Conservation (phyloP, 2,888 invertebrate genomes). For the Ophion ellenae region DNA sequence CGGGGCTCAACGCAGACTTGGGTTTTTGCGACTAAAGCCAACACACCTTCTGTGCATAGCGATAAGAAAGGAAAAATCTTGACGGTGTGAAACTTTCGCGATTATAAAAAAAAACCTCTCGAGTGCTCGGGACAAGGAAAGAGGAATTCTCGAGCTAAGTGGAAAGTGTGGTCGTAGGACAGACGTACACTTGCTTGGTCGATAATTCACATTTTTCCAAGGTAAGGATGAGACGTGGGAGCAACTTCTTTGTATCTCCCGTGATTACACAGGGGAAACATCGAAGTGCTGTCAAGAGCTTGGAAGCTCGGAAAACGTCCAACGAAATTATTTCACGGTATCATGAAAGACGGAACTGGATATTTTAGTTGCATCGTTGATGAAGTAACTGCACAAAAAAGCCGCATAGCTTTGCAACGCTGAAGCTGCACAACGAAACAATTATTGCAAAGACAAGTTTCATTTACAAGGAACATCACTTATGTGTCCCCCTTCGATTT, state of each 20-base stretch:
- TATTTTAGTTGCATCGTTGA: neutral
- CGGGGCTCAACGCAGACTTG: neutral
- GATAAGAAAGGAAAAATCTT: conserved; percentile 22
- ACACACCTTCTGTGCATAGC: neutral
- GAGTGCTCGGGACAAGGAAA: neutral
- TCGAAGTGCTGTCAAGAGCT: neutral
- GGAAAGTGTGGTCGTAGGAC: conserved; percentile 33
- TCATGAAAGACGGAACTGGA: neutral
- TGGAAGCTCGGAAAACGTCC: neutral
- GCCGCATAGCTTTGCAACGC: neutral
- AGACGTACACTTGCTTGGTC: neutral
- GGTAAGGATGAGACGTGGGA: neutral
- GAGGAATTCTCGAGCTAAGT: conserved; percentile 31
- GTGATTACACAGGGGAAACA: conserved; percentile 13
- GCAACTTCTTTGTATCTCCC: neutral
- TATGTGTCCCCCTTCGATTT: too few species aligned
- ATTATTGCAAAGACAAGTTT: neutral
- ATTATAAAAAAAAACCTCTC: conserved; percentile 8
- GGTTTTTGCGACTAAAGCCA: neutral
- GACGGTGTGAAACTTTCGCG: conserved; percentile 32
- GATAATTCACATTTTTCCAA: conserved; percentile 17
- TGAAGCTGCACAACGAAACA: neutral
- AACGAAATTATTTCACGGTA: neutral
- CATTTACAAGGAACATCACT: neutral
- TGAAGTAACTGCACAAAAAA: neutral